Base-by-base conservation (phyloP, 2,797 vertebrate genomes). In the Cossypha heuglini region DNA sequence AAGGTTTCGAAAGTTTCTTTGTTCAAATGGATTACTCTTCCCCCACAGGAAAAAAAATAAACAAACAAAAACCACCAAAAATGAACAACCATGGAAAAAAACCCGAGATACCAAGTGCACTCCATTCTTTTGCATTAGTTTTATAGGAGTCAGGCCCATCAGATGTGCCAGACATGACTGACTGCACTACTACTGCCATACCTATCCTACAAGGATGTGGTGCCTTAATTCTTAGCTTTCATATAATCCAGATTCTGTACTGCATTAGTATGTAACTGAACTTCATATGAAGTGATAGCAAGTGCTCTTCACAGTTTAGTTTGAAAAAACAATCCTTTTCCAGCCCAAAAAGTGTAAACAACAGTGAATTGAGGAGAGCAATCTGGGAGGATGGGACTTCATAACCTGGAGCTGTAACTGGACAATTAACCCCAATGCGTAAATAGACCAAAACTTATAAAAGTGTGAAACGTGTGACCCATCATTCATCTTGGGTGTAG, bases 401-500 rank as follows among this genome's bases (percentile, higher is more conserved):
- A 43, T 43, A 43, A 43, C 9, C 42, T 43, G 42, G 42, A 43
- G 38, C 25, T 54, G 21, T 43, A 77, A 54, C 8, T 43, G 48
- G 26, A 31, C 20, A 54, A 54, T 24, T 19, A 52, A 19, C 16
- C 16, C 48, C 25, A 43, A 63, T 24, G 43, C 35, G n/a, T 19
- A 63, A 77, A 63, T 63, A 20, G 25, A 29, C 5, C 25, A 77
- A 52, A 43, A 43, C 10, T 19, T 35, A 16, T 3, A 10, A 19
- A 52, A 52, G 59, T 35, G 38, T 63, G n/a, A 43, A 52, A 62
- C 3, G 2, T 2, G 2, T 20, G n/a, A 43, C 3, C 6, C 0
- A 0, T 4, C 2, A 11, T 43, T 2, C 3, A 24, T 35, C 38
- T 29, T 35, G 59, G 12, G 48, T 9, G 6, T 22, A 43, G 31